phyloP scores from a whole-genome alignment of 64 coral and sea anemone genomes.

The Montipora foliosa region DNA sequence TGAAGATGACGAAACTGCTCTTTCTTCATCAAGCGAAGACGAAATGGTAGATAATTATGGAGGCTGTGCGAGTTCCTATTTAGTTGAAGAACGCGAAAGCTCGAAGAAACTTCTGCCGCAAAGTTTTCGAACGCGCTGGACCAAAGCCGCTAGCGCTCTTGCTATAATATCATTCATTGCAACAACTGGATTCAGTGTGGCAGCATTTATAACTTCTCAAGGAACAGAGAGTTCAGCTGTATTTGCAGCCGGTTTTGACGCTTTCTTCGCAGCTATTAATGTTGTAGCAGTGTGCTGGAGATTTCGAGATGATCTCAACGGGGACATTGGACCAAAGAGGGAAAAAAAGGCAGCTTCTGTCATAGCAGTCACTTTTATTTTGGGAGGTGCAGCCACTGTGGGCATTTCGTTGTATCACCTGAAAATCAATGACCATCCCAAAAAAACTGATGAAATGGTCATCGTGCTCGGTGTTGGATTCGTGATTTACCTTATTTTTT shows the following conservation, averaged over 20 bases:
- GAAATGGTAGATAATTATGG: neutral
- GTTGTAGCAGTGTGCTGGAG: slow-evolving; percentile 40
- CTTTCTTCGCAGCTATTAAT: slow-evolving; percentile 35
- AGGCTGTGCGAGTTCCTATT: slow-evolving; percentile 27
- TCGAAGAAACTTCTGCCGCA: slow-evolving; percentile 1
- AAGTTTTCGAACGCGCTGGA: slow-evolving; percentile 34
- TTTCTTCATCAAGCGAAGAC: slow-evolving; percentile 1
- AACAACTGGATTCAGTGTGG: slow-evolving; percentile 19
- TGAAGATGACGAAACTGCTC: neutral
- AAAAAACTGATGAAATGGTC: slow-evolving; percentile 16
- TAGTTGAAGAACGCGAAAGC: slow-evolving; percentile 29
- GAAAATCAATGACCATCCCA: slow-evolving; percentile 25
- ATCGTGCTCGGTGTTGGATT: neutral
- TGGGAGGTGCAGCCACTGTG: neutral
- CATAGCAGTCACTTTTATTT: slow-evolving; percentile 5
- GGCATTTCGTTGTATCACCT: slow-evolving; percentile 9
- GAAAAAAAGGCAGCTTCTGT: slow-evolving; percentile 23
- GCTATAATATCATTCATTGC: slow-evolving; percentile 33
- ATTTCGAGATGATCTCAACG: slow-evolving; percentile 37
- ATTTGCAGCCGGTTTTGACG: slow-evolving; percentile 29
- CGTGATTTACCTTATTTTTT: neutral
- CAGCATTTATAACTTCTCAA: slow-evolving; percentile 23
- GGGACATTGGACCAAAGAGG: slow-evolving; percentile 10
- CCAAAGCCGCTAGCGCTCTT: slow-evolving; percentile 4
- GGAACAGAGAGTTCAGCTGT: slow-evolving; percentile 29